phyloP scores from a whole-genome alignment of 2,888 invertebrate genomes.

The Rotaria macrura region DNA sequence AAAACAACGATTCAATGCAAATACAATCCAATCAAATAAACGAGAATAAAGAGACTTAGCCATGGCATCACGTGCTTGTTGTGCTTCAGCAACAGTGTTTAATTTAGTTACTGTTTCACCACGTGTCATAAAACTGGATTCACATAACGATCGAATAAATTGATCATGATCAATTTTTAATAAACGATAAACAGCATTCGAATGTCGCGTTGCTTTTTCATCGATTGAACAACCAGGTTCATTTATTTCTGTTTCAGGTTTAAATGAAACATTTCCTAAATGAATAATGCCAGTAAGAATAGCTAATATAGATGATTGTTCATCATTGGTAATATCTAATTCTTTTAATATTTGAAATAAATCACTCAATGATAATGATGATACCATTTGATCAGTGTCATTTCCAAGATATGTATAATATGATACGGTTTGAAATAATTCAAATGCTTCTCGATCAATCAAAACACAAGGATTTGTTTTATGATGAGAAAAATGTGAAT shows the following conservation, averaged over 20 bases:
- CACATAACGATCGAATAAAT: background rate
- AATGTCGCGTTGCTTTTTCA: background rate
- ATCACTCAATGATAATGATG: background rate
- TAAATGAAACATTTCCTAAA: background rate
- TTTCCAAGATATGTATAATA: slow-evolving; percentile 14
- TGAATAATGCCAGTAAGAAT: background rate
- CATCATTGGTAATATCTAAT: background rate
- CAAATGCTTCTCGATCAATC: background rate
- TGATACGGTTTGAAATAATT: background rate
- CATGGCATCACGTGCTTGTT: slow-evolving; percentile 48
- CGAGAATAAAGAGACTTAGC: slow-evolving; percentile 52
- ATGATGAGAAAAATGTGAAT: background rate
- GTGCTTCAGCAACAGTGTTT: background rate
- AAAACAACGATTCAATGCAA: slow-evolving; percentile 47
- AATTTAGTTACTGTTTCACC: background rate
- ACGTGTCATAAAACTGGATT: slow-evolving; percentile 21
- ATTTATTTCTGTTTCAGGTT: background rate
- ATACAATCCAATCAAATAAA: slow-evolving; percentile 52
- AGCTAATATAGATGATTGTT: background rate
- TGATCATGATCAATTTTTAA: background rate
- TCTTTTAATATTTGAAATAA: background rate
- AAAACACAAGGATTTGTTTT: background rate
- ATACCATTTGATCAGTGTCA: background rate
- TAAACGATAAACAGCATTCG: background rate
- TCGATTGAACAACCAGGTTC: background rate